Conservation (phyloP, 2,797 vertebrate genomes). For the Sebastes vulpes region DNA sequence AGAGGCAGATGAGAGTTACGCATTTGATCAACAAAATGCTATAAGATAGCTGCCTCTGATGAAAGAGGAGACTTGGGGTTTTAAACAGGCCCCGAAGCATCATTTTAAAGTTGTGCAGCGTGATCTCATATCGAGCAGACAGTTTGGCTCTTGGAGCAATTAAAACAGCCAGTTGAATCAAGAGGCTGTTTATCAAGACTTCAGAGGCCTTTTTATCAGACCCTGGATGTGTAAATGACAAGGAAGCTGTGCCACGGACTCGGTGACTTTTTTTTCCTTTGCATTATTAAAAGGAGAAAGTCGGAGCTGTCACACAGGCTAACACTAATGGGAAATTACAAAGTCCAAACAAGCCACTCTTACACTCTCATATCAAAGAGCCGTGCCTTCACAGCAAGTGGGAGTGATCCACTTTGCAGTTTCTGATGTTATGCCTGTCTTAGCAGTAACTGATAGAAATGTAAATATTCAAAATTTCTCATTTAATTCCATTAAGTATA, state of each 20-base stretch:
- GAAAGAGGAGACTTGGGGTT: constrained; percentile 28
- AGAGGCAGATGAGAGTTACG: constrained; percentile 36
- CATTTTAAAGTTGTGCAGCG: constrained; percentile 28
- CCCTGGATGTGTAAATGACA: constrained; percentile 43
- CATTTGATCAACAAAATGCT: constrained; percentile 44
- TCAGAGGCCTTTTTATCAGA: constrained; percentile 64
- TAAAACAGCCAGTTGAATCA: constrained; percentile 58
- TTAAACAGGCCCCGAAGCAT: constrained; percentile 37
- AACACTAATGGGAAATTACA: constrained; percentile 75
- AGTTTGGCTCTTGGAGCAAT: constrained; percentile 59
- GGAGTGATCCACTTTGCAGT: constrained; percentile 53
- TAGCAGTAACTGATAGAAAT: constrained; percentile 27
- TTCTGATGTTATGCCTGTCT: constrained; percentile 39
- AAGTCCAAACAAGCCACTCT: constrained; percentile 70
- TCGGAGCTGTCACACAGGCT: constrained; percentile 56
- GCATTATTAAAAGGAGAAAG: constrained; percentile 67
- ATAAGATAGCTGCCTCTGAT: constrained; percentile 44
- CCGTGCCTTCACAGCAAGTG: constrained; percentile 47
- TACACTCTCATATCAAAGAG: constrained; percentile 57
- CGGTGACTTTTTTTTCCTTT: constrained; percentile 53
- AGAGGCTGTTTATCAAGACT: constrained; percentile 66
- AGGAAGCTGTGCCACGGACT: constrained; percentile 44
- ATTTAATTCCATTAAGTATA: constrained; percentile 25
- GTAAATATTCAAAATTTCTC: constrained; percentile 36
- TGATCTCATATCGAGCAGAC: constrained; percentile 37